These are phyloP conservation scores for Drosophila nigromelanica DNA, from an alignment of 1,140 invertebrate species.

Conservation along the genomic window DNA sequence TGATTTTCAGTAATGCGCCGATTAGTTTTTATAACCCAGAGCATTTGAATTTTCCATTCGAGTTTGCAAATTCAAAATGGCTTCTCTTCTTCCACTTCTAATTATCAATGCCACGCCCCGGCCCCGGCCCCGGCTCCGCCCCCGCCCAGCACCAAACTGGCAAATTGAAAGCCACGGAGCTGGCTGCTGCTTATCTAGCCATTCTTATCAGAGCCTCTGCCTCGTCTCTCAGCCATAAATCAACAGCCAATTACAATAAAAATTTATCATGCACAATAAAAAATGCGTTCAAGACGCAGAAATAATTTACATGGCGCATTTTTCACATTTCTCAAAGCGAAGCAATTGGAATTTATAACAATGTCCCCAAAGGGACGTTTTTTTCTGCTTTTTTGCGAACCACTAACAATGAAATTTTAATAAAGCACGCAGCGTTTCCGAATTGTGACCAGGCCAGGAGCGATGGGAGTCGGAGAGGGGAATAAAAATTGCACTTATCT, in stretches of 20 bases:
- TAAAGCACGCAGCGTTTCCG: slow-evolving; percentile 71
- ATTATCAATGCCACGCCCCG: slow-evolving; percentile 32
- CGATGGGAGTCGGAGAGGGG: background rate
- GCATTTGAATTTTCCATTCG: slow-evolving; percentile 42
- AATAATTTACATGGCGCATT: slow-evolving; percentile 80
- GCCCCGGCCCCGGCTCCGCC: background rate
- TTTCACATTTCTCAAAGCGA: slow-evolving; percentile 66
- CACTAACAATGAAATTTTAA: slow-evolving; percentile 71
- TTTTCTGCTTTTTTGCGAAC: background rate
- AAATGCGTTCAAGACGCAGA: slow-evolving; percentile 59
- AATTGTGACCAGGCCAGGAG: background rate
- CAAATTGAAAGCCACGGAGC: slow-evolving; percentile 51
- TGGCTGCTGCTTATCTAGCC: slow-evolving; percentile 55
- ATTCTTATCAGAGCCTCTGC: slow-evolving; percentile 41
- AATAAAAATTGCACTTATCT: background rate
- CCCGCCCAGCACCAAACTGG: background rate
- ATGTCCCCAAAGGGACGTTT: slow-evolving; percentile 71
- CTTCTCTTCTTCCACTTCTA: slow-evolving; percentile 17
- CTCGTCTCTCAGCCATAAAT: slow-evolving; percentile 62
- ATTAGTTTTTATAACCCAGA: slow-evolving; percentile 68
- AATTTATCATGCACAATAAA: slow-evolving; percentile 81
- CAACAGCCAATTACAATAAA: slow-evolving; percentile 81
- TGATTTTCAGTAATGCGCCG: slow-evolving; percentile 60
- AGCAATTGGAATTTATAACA: slow-evolving; percentile 74
- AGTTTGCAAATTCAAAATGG: slow-evolving; percentile 10